Evolutionary conservation across 2,797 vertebrate species (phyloP), one percentile per base, ranked within the genome.

Genomic region (Urocyon cinereoargenteus): DNA sequence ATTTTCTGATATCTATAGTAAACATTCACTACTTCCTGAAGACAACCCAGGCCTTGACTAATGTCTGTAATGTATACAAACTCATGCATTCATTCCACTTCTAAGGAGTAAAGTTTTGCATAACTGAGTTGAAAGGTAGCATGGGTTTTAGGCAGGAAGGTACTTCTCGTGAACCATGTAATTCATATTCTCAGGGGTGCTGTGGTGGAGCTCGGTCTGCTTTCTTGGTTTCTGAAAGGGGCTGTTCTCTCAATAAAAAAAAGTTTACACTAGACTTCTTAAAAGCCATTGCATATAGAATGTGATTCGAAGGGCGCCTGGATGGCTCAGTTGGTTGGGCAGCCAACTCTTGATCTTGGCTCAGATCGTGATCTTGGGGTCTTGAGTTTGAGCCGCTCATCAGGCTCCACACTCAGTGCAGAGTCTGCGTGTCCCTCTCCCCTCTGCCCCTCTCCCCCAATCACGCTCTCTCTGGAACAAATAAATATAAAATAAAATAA

Each of bases 1-100:
- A 79, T 95, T 95, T 96, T 83, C 95, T 5, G 22, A 70, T 92
- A 86, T 81, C 90, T 93, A 34, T 72, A 59, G 94, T 34, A 64
- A 93, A 83, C 55, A 34, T 62, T 93, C 77, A 12, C 72, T 82
- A 93, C 92, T 94, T 73, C 86, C 84, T 79, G 64, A 92, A 90
- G 88, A 59, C 91, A 94, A 94, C 90, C 66, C 78, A 24, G 0
- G 88, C 57, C 90, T 81, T n/a, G 51, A 75, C 82, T 57, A 57
- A 64, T 66, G 3, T 75, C 96, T 90, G 40, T 31, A 61, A 72
- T 4, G 57, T 26, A 19, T 4, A 83, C 36, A 68, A n/a, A 51
- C 31, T 5, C 57, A n/a, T 24, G 21, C 16, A 26, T 75, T 83
- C 16, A 18, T 73, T 86, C 82, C 28, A 73, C 82, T 90, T 75